Conservation (phyloP, 2,888 invertebrate genomes). For the Alsophila aescularia region DNA sequence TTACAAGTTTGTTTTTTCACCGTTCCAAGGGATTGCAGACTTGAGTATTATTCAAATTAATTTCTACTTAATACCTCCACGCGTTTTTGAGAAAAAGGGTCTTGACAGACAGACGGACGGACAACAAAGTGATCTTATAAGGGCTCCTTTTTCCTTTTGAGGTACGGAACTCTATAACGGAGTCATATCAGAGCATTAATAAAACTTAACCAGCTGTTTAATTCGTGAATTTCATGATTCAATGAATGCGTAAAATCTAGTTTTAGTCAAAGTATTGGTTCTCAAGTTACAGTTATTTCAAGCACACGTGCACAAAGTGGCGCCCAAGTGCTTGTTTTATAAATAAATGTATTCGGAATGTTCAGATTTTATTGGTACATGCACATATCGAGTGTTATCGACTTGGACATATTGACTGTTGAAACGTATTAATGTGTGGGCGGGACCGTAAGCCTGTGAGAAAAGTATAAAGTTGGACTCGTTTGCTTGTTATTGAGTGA, state of each 20-base stretch:
- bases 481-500: conserved; percentile 33
- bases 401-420: conserved; percentile 20
- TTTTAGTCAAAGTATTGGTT: conserved; percentile 1
- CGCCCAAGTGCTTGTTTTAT: conserved; percentile 12
- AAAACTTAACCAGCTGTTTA: too few species aligned
- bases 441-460: conserved; percentile 22
- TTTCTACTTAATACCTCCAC: too few species aligned
- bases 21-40: too few species aligned
- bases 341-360: conserved; percentile 13
- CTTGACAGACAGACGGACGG: too few species aligned
- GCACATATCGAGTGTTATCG: conserved; percentile 24
- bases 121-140: too few species aligned
- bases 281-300: conserved; percentile 15
- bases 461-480: conserved; percentile 13
- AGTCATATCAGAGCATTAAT: too few species aligned
- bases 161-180: too few species aligned
- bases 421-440: conserved; percentile 20
- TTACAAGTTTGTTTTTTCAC: too few species aligned
- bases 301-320: conserved; percentile 15
- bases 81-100: too few species aligned
- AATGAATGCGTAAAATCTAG: not conserved
- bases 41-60: too few species aligned
- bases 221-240: not conserved
- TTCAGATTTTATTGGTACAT: conserved; percentile 24
- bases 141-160: too few species aligned